Conservation (phyloP, 2,113 vertebrate genomes). For the Myodes glareolus region DNA sequence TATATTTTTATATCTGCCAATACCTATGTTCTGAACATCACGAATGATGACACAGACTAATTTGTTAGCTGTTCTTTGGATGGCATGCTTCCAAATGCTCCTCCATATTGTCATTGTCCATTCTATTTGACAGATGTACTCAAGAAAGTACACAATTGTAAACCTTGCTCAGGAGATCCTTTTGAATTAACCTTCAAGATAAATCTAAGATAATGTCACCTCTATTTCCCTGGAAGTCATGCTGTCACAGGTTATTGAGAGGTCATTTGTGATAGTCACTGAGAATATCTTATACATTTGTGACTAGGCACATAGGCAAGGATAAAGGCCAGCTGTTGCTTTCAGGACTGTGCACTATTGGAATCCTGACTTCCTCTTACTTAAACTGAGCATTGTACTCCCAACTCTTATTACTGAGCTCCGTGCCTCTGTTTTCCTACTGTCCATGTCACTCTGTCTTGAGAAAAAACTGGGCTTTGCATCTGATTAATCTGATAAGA, state of each 20-base stretch:
- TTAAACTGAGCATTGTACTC: background rate
- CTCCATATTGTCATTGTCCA: background rate
- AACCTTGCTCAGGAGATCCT: background rate
- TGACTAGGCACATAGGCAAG: background rate
- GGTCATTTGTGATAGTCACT: background rate
- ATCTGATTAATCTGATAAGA: background rate
- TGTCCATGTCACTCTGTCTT: background rate
- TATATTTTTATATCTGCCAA: background rate
- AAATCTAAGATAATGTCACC: background rate
- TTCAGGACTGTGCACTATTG: too few species aligned
- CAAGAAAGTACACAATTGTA: background rate
- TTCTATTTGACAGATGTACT: background rate
- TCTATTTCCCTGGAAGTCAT: background rate
- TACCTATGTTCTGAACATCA: background rate
- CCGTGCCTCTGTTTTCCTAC: background rate
- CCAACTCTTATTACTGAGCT: background rate
- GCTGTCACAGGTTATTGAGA: background rate
- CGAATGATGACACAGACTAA: background rate
- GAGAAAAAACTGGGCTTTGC: background rate
- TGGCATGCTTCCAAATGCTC: background rate
- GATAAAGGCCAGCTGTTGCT: too few species aligned
- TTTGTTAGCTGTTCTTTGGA: background rate
- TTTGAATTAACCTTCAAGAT: background rate
- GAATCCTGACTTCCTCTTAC: background rate
- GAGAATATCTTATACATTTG: accelerated